phyloP scores from a whole-genome alignment of 2,888 invertebrate genomes.

The Protodeltote pygarga region DNA sequence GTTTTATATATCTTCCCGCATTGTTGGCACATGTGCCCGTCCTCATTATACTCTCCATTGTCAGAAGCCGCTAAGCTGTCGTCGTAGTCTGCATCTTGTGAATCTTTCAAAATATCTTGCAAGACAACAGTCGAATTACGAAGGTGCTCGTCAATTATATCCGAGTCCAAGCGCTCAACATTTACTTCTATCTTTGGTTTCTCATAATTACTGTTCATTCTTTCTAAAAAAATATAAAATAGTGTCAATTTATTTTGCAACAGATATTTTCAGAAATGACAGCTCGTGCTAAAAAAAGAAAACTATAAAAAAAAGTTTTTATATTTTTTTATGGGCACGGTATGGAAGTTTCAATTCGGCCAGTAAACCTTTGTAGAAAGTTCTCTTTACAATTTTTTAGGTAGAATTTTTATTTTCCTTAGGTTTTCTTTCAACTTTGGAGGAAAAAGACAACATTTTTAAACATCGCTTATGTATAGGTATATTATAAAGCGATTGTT shows the following conservation, averaged over 20 bases:
- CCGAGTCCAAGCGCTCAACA: constrained; percentile 56
- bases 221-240: constrained; percentile 5
- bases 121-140: constrained; percentile 63
- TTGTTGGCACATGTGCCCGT: constrained; percentile 73
- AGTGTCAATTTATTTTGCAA: constrained; percentile 13
- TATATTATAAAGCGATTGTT: no score
- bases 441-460: no score
- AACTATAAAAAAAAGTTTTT: constrained; percentile 22
- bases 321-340: constrained; percentile 25
- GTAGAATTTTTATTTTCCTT: no score
- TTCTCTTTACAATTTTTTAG: constrained; percentile 20
- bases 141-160: constrained; percentile 63
- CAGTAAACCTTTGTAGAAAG: constrained; percentile 15
- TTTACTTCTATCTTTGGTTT: constrained; percentile 54
- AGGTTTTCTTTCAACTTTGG: no score
- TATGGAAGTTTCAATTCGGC: background rate
- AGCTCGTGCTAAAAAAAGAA: constrained; percentile 27
- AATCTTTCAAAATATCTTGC: constrained; percentile 57
- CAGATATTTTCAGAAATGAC: constrained; percentile 31
- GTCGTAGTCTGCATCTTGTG: constrained; percentile 28
- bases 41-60: constrained; percentile 14
- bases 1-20: constrained; percentile 75
- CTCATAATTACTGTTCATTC: constrained; percentile 24
- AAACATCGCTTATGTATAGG: no score
- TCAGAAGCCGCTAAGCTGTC: constrained; percentile 19